Evolutionary conservation across 2,888 invertebrate species (phyloP).

Genomic region (Agriopis leucophaearia): DNA sequence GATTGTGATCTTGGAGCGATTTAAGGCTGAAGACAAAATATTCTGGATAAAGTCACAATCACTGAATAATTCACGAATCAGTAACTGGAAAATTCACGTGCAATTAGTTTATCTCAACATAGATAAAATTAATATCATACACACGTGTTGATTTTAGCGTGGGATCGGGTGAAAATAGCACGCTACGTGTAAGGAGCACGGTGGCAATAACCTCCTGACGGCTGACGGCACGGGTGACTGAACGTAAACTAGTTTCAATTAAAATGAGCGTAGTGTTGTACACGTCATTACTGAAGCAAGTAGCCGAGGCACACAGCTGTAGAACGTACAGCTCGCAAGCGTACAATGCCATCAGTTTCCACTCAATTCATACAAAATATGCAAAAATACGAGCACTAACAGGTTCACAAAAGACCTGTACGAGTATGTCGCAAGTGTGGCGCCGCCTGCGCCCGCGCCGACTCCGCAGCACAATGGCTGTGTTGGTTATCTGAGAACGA

Average conservation of each 20-base stretch:
- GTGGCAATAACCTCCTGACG: too few relatives aligned
- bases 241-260: background rate
- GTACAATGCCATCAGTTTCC: constrained; percentile 13
- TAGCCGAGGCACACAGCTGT: too few relatives aligned
- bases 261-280: background rate
- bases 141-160: too few relatives aligned
- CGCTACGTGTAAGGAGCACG: too few relatives aligned
- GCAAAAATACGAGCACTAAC: constrained; percentile 11
- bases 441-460: constrained; percentile 5
- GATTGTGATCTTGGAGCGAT: background rate
- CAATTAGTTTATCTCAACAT: background rate
- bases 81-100: background rate
- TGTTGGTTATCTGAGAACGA: constrained; percentile 18
- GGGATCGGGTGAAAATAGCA: too few relatives aligned
- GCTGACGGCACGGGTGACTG: too few relatives aligned
- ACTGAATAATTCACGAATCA: background rate
- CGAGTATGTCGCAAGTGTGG: constrained; percentile 21
- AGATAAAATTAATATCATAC: too few relatives aligned
- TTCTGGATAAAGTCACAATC: background rate
- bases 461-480: constrained; percentile 23
- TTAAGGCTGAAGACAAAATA: background rate
- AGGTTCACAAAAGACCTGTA: constrained; percentile 15
- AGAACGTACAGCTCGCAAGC: background rate
- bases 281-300: background rate
- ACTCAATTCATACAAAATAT: constrained; percentile 5